Evolutionary conservation across 2,888 invertebrate genomes (phyloP), one percentile per base, ranked within the genome.

Genomic region (Caenorhabditis japonica): DNA sequence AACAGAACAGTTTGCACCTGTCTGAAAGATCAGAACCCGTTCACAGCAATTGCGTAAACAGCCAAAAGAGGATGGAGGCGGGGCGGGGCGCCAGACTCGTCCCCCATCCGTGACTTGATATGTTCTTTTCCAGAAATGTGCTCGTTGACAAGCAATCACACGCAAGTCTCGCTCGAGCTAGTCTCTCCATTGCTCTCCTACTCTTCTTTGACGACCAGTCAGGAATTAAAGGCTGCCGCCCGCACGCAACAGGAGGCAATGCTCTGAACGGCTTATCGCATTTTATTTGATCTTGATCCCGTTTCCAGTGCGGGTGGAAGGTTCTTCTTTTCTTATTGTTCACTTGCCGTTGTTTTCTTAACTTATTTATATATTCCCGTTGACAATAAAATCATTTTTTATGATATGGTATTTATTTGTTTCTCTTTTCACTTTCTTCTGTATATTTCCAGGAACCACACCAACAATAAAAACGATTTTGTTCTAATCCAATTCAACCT

Each of bases 121-220:
- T 49, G 55, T 55, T 61, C 51, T 56, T 62, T 70, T 70, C 44
- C 70, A 70, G 70, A 61, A 44, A n/a, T 56, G n/a, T 62, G 43
- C 55, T 51, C 70, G 13, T 23, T 25, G 36, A 43, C 44, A 41
- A 49, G 34, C 53, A 23, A 47, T 34, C 47, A 59, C 30, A 30
- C 17, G 25, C 15, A 17, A 23, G 60, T 69, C 33, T 34, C 55
- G 19, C 47, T 55, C 19, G 69, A 70, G 61, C 41, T 70, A 51
- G 51, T 61, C 17, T 62, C 70, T 3, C 61, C 70, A 27, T 36
- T 70, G 17, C 56, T 66, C 38, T 13, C 34, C 56, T 41, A 51
- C 52, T 52, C 60, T 12, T 25, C 43, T n/a, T 19, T 47, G 25
- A 23, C 46, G 38, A 38, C 27, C 44, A 56, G 55, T 53, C 64